Base-by-base conservation (phyloP, 2,113 vertebrate genomes). In the Papio anubis region DNA sequence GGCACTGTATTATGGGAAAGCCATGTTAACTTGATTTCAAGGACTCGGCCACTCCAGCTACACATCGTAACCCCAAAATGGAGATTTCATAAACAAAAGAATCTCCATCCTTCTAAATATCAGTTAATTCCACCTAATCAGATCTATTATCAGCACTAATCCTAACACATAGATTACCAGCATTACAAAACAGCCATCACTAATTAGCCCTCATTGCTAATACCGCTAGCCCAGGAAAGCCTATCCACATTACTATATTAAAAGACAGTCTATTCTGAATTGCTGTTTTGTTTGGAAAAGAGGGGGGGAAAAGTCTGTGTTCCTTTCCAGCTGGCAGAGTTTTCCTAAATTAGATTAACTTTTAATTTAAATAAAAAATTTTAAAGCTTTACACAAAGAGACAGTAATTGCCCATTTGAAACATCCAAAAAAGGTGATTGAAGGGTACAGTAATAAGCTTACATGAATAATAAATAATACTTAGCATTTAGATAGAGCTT, bases 281-380 rank as follows among this genome's bases (percentile, higher is more conserved):
- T 90, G 97, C 97, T 97, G 88, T 97, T 98, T 97, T 97, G 93
- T 98, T 98, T 97, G 96, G 79, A 96, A 88, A 93, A 59, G 50
- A 70, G 61, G 38, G 48, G 30, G 0, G 9, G 25, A 73, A 89
- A 94, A 96, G 85, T 88, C 96, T 94, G 83, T 94, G 94, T 94
- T 97, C 87, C 96, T 91, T 97, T 97, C 96, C 95, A 98, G 96
- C 96, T 98, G 96, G 96, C 96, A 98, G 95, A 96, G 97, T 98
- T 98, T 98, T 97, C 97, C 96, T 97, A 98, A 98, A 98, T 98
- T 97, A 97, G 97, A 98, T 98, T 98, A 98, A 98, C 98, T 98
- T 98, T 97, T 98, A 98, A 98, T 98, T 98, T 98, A 97, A 98
- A 98, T 97, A 97, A 97, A 98, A 98, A 97, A 17, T 96, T 96